Evolutionary conservation across 1,140 invertebrate species (phyloP), one percentile per base, ranked within the genome.

Genomic region (Linepithema humile): DNA sequence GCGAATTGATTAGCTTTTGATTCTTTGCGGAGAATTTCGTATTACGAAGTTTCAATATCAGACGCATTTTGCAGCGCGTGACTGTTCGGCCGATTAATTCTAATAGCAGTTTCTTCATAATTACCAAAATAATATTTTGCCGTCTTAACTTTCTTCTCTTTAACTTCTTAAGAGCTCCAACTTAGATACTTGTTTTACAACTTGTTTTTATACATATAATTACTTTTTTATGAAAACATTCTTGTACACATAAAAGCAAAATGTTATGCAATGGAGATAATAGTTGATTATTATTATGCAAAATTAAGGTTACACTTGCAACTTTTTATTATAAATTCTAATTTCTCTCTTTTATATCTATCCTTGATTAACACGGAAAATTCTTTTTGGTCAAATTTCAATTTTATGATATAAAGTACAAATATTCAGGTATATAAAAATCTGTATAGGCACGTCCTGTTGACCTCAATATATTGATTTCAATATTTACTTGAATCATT

Each of bases 1-100:
- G 6, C 26, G 26, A 69, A 69, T 80, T 80, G 48, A 80, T 80
- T 69, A 80, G 64, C 23, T 55, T 67, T 48, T 55, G 75, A 40
- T 26, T 77, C 60, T 69, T 70, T 40, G 6, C 2, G 12, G 12
- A 5, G 1, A 7, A 40, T 74, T 10, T 43, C 2, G 15, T 29
- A 74, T 57, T 17, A 40, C 32, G 35, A n/a, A 35, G 38, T 77
- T 65, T 65, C 12, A 12, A 77, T 77, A 23, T 26, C 12, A 48
- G n/a, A 5, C 23, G 29, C 17, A 48, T 48, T 48, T 35, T 35
- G 9, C 9, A 17, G 23, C 29, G 5, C 4, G n/a, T n/a, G 48
- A 6, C 17, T 29, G 17, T 60, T 0, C 26, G 15, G 15, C 20
- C n/a, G 9, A 38, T 72, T 12, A 35, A 35, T 55, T 53, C 12